Evolutionary conservation across 1,140 invertebrate species (phyloP), one percentile per base, ranked within the genome.

Genomic region (Neelides sp.): DNA sequence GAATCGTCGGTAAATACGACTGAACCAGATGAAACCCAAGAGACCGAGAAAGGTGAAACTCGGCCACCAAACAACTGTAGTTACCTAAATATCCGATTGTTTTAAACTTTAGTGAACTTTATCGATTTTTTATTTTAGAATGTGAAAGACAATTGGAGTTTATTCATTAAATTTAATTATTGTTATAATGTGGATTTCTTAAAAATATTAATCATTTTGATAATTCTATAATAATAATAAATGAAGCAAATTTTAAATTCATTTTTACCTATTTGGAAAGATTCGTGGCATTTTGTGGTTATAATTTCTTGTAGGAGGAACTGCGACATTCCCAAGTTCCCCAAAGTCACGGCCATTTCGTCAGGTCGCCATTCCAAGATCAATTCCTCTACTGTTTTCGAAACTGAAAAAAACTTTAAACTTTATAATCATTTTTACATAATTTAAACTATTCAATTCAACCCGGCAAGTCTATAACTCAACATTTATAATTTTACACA

Each of bases 21-120:
- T 79, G 78, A 8, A 79, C 74, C 42, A 79, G 51, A 63, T 79
- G 74, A 61, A 75, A 76, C 1, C 73, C 74, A 19, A 78, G 69
- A 24, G 73, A 70, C n/a, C 77, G 62, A 41, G 68, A 65, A 28
- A 78, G 59, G 20, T 68, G 66, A 52, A 79, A 75, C 20, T 71
- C 68, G 0, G 69, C 72, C 19, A 69, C 68, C 4, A 78, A 62
- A 51, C 74, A 77, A 52, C 72, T 75, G 65, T 75, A 78, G 59
- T 74, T 72, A 10, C 74, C 77, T 78, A 63, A 12, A 65, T 32
- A 32, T n/a, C n/a, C n/a, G n/a, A 32, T 5, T 8, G 28, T 8
- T n/a, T 32, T 8, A 7, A 32, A 32, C 28, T 32, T 32, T 32
- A 7, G 7, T n/a, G 7, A 13, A 8, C 28, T 32, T n/a, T 8